phyloP scores from a whole-genome alignment of 2,797 vertebrate genomes.

The Epinephelus coioides region DNA sequence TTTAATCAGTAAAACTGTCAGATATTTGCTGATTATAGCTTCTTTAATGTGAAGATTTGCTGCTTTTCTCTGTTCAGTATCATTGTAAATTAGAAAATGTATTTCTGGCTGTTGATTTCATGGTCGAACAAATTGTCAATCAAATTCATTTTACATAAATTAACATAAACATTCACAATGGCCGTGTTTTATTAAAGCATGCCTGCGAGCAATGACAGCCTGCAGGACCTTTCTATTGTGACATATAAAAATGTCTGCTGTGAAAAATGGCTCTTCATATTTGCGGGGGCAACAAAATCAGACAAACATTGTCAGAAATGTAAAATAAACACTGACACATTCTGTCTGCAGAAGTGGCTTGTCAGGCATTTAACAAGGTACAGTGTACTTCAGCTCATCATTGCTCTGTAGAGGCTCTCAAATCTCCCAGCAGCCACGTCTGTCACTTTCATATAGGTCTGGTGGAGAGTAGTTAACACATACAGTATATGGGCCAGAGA shows the following conservation, averaged over 20 bases:
- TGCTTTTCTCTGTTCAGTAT: no score
- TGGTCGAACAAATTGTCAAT: no score
- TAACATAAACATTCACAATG: no score
- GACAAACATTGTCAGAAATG: not conserved
- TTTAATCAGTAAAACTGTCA: no score
- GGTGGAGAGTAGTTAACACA: constrained; percentile 32
- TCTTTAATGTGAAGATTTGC: no score
- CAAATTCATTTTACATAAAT: no score
- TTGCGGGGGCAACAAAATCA: not conserved
- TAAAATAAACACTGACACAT: not conserved
- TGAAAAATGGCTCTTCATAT: not conserved
- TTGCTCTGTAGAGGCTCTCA: constrained; percentile 26
- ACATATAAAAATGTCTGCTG: not conserved
- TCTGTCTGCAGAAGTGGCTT: not conserved
- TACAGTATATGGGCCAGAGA: constrained; percentile 65
- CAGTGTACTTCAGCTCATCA: constrained; percentile 14
- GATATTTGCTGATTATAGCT: no score
- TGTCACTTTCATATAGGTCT: constrained; percentile 57
- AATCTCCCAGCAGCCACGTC: constrained; percentile 46
- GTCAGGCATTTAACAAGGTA: constrained; percentile 14
- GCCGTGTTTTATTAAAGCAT: no score
- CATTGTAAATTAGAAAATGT: no score
- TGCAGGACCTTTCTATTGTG: no score
- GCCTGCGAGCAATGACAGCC: no score
- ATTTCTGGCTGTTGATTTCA: no score